phyloP scores from a whole-genome alignment of 1,140 invertebrate species.

The Drosophila lacertosa region DNA sequence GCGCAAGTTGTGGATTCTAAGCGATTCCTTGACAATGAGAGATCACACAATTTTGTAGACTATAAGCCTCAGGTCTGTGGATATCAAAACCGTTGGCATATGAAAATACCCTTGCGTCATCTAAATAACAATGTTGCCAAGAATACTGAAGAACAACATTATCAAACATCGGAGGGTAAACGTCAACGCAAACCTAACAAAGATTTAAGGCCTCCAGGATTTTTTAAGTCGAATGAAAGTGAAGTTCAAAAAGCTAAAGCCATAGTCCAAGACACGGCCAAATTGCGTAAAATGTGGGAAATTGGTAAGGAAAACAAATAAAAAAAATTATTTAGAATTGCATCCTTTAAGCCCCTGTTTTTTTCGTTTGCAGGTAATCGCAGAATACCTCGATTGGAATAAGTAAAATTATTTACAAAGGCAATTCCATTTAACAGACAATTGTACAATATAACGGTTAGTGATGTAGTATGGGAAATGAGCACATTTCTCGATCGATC shows the following conservation, averaged over 20 bases:
- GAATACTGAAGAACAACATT: background rate
- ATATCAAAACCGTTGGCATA: constrained; percentile 9
- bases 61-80: constrained; percentile 7
- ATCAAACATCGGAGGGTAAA: background rate
- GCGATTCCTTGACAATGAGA: background rate
- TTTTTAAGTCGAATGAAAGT: too few species aligned
- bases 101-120: background rate
- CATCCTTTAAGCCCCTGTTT: background rate
- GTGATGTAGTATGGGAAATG: too few species aligned
- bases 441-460: too few species aligned
- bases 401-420: too few species aligned
- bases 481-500: too few species aligned
- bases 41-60: background rate
- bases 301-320: background rate
- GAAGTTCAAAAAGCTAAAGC: background rate
- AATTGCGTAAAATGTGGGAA: background rate
- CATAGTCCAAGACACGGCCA: too few species aligned
- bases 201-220: background rate
- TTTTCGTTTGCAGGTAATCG: background rate
- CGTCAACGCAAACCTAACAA: background rate
- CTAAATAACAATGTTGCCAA: background rate
- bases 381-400: constrained; percentile 4
- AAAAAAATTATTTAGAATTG: too few species aligned
- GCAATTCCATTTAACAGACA: too few species aligned
- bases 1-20: background rate